These are phyloP conservation scores for Drosophila pseudotalamancana DNA, from an alignment of 2,888 invertebrate genomes.

Conservation along the genomic window DNA sequence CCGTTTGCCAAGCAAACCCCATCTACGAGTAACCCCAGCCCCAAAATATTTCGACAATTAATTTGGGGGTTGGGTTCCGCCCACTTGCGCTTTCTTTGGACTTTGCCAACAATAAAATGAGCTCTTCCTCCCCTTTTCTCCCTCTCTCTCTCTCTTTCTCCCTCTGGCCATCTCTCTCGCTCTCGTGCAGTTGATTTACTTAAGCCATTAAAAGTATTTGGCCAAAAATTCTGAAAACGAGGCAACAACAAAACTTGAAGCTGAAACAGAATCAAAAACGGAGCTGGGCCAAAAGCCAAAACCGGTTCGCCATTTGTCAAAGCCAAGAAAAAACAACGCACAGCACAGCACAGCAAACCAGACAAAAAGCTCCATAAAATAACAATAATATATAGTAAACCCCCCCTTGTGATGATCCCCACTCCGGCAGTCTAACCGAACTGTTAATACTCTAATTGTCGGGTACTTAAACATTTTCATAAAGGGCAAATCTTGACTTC, in stretches of 20 bases:
- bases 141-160: neutral
- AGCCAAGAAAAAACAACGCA: conserved; percentile 21
- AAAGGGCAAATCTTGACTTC: no score
- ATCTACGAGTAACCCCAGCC: neutral
- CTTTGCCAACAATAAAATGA: conserved; percentile 14
- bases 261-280: conserved; percentile 30
- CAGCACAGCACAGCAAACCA: conserved; percentile 40
- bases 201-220: conserved; percentile 43
- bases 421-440: conserved; percentile 5
- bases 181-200: conserved; percentile 37
- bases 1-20: neutral
- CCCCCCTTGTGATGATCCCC: neutral
- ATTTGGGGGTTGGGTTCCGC: conserved; percentile 22
- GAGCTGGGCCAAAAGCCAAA: conserved; percentile 67
- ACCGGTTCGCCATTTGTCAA: conserved; percentile 76
- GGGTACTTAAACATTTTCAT: neutral
- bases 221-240: conserved; percentile 34
- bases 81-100: conserved; percentile 68
- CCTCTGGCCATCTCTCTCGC: neutral
- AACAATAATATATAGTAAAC: conserved; percentile 49
- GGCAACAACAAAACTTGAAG: conserved; percentile 21
- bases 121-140: neutral
- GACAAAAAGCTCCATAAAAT: conserved; percentile 51
- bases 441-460: conserved; percentile 18
- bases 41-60: neutral